Percentiles rank a stretch among this genome's conserved stretches.
phyloP scores from a whole-genome alignment of 2,888 invertebrate genomes.

The Amaurobius ferox region DNA sequence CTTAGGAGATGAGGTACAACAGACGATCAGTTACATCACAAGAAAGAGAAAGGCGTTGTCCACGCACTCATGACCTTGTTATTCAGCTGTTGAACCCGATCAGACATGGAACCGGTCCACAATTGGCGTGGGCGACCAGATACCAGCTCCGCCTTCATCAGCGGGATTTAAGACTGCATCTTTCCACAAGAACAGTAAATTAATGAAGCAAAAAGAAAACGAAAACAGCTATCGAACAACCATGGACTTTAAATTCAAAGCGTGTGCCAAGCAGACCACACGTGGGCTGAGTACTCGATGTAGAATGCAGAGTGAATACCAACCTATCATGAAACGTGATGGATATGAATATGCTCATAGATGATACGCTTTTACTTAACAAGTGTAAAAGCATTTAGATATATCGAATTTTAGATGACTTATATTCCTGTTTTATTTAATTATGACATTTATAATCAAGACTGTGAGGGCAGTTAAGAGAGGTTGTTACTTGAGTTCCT shows the following conservation, averaged over 20 bases:
- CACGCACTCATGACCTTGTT: slow-evolving; percentile 49
- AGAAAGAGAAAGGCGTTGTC: slow-evolving; percentile 62
- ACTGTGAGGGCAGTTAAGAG: too few species aligned
- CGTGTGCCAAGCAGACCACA: slow-evolving; percentile 40
- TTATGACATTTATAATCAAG: too few species aligned
- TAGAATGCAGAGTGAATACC: slow-evolving; percentile 38
- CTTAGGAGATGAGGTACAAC: slow-evolving; percentile 5
- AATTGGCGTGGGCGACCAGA: slow-evolving; percentile 58
- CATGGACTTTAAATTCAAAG: slow-evolving; percentile 19
- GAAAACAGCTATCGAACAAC: background rate
- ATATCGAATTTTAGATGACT: too few species aligned
- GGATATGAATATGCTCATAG: too few species aligned
- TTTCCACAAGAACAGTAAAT: slow-evolving; percentile 44
- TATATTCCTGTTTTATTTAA: too few species aligned
- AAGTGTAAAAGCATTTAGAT: too few species aligned
- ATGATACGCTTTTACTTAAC: too few species aligned
- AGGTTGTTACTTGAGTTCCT: too few species aligned
- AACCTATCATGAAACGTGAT: background rate
- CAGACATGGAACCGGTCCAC: slow-evolving; percentile 50
- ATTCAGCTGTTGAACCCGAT: slow-evolving; percentile 72
- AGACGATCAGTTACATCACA: slow-evolving; percentile 41
- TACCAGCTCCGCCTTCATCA: slow-evolving; percentile 19
- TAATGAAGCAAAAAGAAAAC: slow-evolving; percentile 16
- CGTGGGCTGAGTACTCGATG: slow-evolving; percentile 35
- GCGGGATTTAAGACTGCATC: background rate